phyloP scores from a whole-genome alignment of 2,797 vertebrate species.

The Platyrinchus mystaceus region DNA sequence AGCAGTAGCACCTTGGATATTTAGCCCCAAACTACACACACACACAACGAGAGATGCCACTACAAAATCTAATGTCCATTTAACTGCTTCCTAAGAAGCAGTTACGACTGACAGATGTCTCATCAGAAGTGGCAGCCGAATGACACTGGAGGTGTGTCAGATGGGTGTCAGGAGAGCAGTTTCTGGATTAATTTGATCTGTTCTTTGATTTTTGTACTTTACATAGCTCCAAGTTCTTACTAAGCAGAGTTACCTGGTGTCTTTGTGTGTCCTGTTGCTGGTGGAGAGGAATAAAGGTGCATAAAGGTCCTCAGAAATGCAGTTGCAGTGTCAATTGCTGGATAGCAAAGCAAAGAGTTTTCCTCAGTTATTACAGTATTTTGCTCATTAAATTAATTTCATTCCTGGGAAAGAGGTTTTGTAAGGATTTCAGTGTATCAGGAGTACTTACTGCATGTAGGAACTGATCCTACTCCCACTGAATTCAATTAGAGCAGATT shows the following conservation, averaged over 20 bases:
- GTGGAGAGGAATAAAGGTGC: not conserved
- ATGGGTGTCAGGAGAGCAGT: not conserved
- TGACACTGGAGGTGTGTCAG: not conserved
- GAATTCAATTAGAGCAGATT: conserved; percentile 9
- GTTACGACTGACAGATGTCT: not conserved
- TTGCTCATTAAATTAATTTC: not conserved
- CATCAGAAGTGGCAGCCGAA: not conserved
- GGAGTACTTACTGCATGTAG: not conserved
- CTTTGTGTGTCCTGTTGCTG: not conserved
- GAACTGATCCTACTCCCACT: not conserved
- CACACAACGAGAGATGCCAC: not conserved
- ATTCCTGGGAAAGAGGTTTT: not conserved
- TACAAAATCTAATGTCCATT: not conserved
- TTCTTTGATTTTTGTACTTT: not conserved
- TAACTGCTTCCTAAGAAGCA: not conserved
- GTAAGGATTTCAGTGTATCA: conserved; percentile 4
- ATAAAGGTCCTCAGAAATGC: not conserved
- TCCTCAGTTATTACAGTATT: not conserved
- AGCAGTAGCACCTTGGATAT: not conserved
- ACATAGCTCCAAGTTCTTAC: not conserved
- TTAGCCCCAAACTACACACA: not conserved
- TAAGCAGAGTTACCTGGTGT: not conserved
- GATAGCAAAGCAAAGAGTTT: not conserved
- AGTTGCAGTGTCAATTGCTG: not conserved
- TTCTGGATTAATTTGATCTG: not conserved